Base-by-base conservation (phyloP, 2,888 invertebrate species). In the Epiblema foenella region DNA sequence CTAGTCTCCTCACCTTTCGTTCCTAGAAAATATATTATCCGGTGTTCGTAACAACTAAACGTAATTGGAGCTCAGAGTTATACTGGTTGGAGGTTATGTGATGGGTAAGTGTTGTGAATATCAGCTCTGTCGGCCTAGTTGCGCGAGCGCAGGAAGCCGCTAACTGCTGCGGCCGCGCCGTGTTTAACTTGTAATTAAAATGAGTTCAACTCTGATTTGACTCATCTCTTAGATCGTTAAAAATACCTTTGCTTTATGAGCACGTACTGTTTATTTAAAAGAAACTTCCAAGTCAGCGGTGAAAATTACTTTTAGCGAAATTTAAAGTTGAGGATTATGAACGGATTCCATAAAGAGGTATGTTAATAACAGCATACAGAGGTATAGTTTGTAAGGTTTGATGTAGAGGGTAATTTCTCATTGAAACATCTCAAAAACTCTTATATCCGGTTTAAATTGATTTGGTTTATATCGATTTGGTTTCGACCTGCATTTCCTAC, bases 121-220 rank as follows among this genome's bases (percentile, higher is more conserved):
- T 11, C 60, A 49, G 81, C n/a, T n/a, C 83, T 83, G 87, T 83
- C 84, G 88, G 84, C 86, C 86, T 81, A 88, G 83, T 83, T 87
- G 85, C 77, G 81, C 77, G 72, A 70, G 80, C 85, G 82, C 90
- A 91, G 92, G 92, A 91, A 89, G 83, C 89, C 78, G 85, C 86
- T 88, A 85, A 88, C 86, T 85, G 84, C 79, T 79, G 83, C 82
- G 83, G 86, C 85, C 83, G 84, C 80, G 86, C 82, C 80, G 83
- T 86, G 85, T 89, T 89, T 86, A 83, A 85, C 83, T 83, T 85
- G 83, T 87, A 86, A 91, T 90, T 90, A 90, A 88, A 90, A 79
- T 81, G 79, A 79, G 82, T 82, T 82, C 81, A 83, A 85, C 83
- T 85, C 82, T 84, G 85, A 87, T 86, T 86, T 82, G 80, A 81